Conservation (phyloP, 2,113 vertebrate species). For the Cinclus mexicanus region DNA sequence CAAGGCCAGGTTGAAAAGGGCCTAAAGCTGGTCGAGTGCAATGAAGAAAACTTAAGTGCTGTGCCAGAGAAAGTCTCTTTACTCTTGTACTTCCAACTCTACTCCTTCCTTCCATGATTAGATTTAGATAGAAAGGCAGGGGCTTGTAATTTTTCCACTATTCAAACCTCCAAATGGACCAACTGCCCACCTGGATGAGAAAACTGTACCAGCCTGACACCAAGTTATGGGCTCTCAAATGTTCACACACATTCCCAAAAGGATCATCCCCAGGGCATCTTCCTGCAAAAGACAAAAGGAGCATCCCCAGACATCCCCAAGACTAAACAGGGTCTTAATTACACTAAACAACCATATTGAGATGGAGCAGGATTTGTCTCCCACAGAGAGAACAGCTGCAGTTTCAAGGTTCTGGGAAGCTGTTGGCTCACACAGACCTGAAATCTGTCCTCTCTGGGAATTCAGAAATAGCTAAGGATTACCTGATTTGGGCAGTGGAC, state of each 20-base stretch:
- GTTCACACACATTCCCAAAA: not conserved
- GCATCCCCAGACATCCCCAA: not conserved
- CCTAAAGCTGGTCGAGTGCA: not conserved
- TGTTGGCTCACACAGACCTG: not conserved
- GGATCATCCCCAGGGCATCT: not conserved
- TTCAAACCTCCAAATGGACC: not conserved
- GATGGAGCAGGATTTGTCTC: not conserved
- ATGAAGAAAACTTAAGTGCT: not conserved
- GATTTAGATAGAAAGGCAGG: not conserved
- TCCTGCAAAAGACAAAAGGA: not conserved
- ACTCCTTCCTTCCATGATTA: not conserved
- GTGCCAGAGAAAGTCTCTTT: not conserved
- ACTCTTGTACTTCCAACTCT: not conserved
- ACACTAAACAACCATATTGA: not conserved
- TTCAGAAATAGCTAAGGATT: not conserved
- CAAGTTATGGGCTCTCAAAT: not conserved
- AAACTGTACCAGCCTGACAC: not conserved
- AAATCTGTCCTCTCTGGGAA: not conserved
- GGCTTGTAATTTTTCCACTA: not conserved
- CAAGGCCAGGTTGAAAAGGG: not conserved
- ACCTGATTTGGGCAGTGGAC: slow-evolving; percentile 96
- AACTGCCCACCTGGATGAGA: not conserved
- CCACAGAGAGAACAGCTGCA: not conserved
- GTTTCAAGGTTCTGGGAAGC: not conserved
- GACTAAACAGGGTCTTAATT: not conserved